Evolutionary conservation across 1,140 invertebrate species (phyloP).

Genomic region (Coptotermes formosanus): DNA sequence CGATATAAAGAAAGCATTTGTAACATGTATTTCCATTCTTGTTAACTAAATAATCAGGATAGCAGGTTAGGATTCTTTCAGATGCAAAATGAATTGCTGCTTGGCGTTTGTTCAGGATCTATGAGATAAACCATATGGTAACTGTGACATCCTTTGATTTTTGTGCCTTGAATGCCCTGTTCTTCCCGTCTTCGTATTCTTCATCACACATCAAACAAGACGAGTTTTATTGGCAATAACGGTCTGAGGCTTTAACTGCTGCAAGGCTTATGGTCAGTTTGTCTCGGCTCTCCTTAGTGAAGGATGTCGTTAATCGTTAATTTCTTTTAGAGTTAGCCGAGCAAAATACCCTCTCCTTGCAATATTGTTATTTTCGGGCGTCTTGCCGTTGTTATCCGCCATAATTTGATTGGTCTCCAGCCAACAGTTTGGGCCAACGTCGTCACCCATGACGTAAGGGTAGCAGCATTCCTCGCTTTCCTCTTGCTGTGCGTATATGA

Average conservation of each 20-base stretch:
- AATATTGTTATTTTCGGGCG: constrained; percentile 1
- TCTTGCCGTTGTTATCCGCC: background rate
- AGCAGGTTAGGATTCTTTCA: too few species aligned
- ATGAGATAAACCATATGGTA: background rate
- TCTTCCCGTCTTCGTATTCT: background rate
- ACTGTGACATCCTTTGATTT: background rate
- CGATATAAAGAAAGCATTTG: too few species aligned
- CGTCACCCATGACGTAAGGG: background rate
- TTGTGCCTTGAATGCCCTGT: background rate
- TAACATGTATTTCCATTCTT: too few species aligned
- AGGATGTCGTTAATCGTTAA: background rate
- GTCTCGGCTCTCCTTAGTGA: background rate
- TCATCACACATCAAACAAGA: too few species aligned
- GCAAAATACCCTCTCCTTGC: background rate
- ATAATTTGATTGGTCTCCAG: background rate
- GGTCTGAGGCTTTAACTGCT: background rate
- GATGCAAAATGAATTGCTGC: too few species aligned
- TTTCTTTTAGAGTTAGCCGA: background rate
- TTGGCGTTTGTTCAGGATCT: background rate
- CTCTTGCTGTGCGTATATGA: background rate
- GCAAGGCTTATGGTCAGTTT: background rate
- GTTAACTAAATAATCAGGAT: too few species aligned
- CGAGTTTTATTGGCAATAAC: too few species aligned
- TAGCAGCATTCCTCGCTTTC: background rate
- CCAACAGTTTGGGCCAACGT: background rate